These are phyloP conservation scores for Drosophila cracens DNA, from an alignment of 2,888 invertebrate genomes.

Conservation along the genomic window DNA sequence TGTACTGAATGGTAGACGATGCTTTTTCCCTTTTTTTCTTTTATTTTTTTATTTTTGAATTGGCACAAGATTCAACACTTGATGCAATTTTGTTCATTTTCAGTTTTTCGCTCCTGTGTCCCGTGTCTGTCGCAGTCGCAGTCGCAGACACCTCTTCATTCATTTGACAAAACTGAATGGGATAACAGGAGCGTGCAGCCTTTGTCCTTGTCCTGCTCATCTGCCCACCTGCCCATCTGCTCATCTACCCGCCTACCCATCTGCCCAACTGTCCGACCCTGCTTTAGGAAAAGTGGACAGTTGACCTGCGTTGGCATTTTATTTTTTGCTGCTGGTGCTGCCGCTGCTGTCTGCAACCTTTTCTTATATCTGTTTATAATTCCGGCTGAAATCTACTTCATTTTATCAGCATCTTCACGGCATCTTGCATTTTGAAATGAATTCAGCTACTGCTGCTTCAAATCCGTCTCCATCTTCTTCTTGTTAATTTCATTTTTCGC, in stretches of 20 bases:
- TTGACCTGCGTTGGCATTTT: slow-evolving; percentile 61
- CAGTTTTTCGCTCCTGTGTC: slow-evolving; percentile 20
- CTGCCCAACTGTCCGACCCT: slow-evolving; percentile 23
- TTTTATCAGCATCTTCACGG: slow-evolving; percentile 78
- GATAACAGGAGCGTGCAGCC: slow-evolving; percentile 22
- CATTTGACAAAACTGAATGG: slow-evolving; percentile 64
- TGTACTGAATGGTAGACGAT: slow-evolving; percentile 44
- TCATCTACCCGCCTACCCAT: not conserved
- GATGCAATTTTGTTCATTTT: slow-evolving; percentile 64
- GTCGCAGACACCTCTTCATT: slow-evolving; percentile 64
- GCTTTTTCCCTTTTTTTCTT: not conserved
- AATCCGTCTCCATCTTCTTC: not conserved
- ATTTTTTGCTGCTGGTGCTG: slow-evolving; percentile 8
- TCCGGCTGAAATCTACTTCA: slow-evolving; percentile 72
- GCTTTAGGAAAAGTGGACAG: slow-evolving; percentile 47
- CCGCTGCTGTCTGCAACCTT: slow-evolving; percentile 17
- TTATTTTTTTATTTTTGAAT: slow-evolving; percentile 21
- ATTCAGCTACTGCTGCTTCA: slow-evolving; percentile 40
- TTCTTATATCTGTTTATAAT: slow-evolving; percentile 67
- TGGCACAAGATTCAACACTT: slow-evolving; percentile 44
- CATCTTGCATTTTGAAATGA: slow-evolving; percentile 75
- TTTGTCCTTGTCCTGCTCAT: slow-evolving; percentile 17
- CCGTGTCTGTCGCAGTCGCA: slow-evolving; percentile 13
- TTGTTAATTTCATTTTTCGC: slow-evolving; percentile 10
- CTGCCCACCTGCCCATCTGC: slow-evolving; percentile 1